These are phyloP conservation scores for Paramormyrops kingsleyae DNA, from an alignment of 2,113 vertebrate genomes.

Conservation along the genomic window DNA sequence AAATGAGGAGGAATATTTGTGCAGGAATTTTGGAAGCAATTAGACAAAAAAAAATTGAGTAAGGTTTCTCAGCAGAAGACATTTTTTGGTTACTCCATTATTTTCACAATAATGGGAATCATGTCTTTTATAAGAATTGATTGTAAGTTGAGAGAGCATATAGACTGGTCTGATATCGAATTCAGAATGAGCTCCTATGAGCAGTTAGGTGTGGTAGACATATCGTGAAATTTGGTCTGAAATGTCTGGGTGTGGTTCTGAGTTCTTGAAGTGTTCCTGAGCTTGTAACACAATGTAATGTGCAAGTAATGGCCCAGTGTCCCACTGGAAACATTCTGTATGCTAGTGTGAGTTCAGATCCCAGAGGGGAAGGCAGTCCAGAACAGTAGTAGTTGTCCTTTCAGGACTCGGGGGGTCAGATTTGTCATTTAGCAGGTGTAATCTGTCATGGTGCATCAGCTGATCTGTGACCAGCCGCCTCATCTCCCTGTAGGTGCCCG, in stretches of 20 bases:
- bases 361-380: not conserved
- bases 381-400: constrained; percentile 28
- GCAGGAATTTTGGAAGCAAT: not conserved
- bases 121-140: not conserved
- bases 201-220: not conserved
- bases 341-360: not conserved
- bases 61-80: not conserved
- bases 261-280: not conserved
- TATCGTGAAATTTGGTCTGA: not conserved
- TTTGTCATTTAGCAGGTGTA: constrained; percentile 18
- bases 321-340: not conserved
- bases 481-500: constrained; percentile 38
- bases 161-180: not conserved
- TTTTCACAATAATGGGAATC: not conserved
- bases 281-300: not conserved
- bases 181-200: not conserved
- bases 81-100: not conserved
- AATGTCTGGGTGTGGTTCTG: not conserved
- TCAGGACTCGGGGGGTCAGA: constrained; percentile 20
- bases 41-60: not conserved
- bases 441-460: not conserved
- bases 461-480: not conserved
- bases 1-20: not conserved
- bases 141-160: not conserved
- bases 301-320: not conserved